Base-by-base conservation (phyloP, 2,888 invertebrate genomes). In the Pycnomerus fuliginosus region DNA sequence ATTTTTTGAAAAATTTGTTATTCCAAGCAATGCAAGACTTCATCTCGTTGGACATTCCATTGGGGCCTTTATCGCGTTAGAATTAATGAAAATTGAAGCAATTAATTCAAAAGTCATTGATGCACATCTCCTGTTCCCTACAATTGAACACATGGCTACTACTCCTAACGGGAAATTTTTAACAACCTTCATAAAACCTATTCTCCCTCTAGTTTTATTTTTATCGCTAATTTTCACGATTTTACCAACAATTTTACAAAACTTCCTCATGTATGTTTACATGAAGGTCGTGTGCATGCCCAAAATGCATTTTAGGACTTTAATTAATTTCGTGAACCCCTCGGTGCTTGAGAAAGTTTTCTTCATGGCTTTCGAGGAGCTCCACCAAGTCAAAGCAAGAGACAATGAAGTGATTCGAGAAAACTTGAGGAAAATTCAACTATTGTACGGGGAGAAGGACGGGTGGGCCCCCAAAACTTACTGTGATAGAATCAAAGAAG, bases 11-110 rank as follows among this genome's bases (percentile, higher is more conserved):
- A 79, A 82, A 54, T 82, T 82, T 64, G 76, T 93, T 50, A 76
- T 93, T 50, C 87, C 90, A 38, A 70, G 76, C 50, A 76, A 82
- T 61, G 80, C 84, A n/a, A 84, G 79, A 65, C 68, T 96, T 24
- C 85, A 91, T 69, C 72, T 95, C 23, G 79, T 95, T 55, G 93
- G 90, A 1, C 95, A 96, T 76, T 95, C 95, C 0, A 90, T 95
- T 62, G 96, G 96, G 2, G 80, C 86, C 36, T 91, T 92, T 81
- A 83, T 93, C 62, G 78, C 84, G 48, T 65, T 92, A 41, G 84
- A 92, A 64, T 66, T 91, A 32, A 64, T 90, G 16, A 78, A 84
- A 53, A 72, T 82, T 50, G 73, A 78, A 3, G 65, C 73, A 16
- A 70, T 87, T 59, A 68, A 76, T 58, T 60, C 72, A 16, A 76